phyloP scores from a whole-genome alignment of 2,113 vertebrate genomes.

The Aptenodytes patagonicus region DNA sequence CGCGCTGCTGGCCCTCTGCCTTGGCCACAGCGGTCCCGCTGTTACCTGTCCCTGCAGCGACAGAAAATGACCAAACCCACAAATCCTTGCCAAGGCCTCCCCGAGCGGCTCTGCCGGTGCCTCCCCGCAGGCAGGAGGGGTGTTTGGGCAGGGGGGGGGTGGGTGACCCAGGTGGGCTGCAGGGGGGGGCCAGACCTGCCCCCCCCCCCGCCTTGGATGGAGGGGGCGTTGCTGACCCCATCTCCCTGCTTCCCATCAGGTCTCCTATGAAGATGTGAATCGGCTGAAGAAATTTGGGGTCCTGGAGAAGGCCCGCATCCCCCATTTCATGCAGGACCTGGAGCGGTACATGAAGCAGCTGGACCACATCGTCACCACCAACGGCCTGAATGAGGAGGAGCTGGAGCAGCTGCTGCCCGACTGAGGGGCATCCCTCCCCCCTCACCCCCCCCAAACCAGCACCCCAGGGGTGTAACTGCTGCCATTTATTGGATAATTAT shows the following conservation, averaged over 20 bases:
- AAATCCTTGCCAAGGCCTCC: not conserved
- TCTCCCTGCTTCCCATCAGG: constrained; percentile 64
- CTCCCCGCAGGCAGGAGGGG: not conserved
- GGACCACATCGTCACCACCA: constrained; percentile 87
- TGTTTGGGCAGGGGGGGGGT: not conserved
- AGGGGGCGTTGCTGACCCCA: not conserved
- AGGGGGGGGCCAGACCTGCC: too few relatives aligned
- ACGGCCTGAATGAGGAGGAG: constrained; percentile 83
- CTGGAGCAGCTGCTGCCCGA: constrained; percentile 83
- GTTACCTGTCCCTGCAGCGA: not conserved
- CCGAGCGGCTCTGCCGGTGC: not conserved
- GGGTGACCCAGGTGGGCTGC: not conserved
- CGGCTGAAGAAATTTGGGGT: constrained; percentile 80
- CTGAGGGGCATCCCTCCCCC: constrained; percentile 38
- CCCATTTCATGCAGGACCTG: constrained; percentile 94
- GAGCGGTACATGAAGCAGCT: constrained; percentile 88
- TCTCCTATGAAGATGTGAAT: constrained; percentile 92
- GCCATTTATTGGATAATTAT: not conserved
- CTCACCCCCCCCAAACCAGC: not conserved
- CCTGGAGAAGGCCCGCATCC: constrained; percentile 82
- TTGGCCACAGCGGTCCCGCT: not conserved
- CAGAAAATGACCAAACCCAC: not conserved
- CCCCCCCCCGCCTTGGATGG: too few relatives aligned
- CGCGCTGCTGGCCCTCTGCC: not conserved
- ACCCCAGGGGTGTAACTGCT: not conserved